phyloP scores from a whole-genome alignment of 2,888 invertebrate species.

The Hecatera dysodea region DNA sequence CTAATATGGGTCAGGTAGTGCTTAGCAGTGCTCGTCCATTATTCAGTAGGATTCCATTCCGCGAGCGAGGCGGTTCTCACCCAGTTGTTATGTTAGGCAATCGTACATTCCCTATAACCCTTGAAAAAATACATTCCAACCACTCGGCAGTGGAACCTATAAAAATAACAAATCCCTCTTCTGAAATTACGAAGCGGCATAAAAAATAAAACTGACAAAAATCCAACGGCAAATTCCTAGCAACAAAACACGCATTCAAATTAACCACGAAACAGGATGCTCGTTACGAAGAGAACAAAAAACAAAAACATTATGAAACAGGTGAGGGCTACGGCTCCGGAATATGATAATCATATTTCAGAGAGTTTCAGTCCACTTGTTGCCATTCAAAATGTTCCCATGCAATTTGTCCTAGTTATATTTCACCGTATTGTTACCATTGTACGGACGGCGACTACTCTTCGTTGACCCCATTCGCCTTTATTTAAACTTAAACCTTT shows the following conservation, averaged over 20 bases:
- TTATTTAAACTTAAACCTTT: constrained; percentile 54
- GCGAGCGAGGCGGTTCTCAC: constrained; percentile 56
- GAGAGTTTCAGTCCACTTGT: constrained; percentile 77
- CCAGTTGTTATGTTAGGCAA: constrained; percentile 63
- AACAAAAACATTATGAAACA: constrained; percentile 80
- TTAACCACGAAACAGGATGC: constrained; percentile 86
- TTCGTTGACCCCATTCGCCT: constrained; percentile 60
- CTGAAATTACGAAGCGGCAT: constrained; percentile 51
- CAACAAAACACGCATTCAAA: constrained; percentile 86
- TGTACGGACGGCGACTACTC: constrained; percentile 53
- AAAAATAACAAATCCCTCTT: constrained; percentile 67
- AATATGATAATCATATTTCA: constrained; percentile 83
- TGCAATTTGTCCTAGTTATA: constrained; percentile 68
- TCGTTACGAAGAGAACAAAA: constrained; percentile 83
- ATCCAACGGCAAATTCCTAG: constrained; percentile 77
- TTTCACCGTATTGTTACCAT: constrained; percentile 62
- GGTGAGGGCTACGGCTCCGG: constrained; percentile 77
- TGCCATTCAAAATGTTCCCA: constrained; percentile 71
- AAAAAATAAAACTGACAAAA: constrained; percentile 75
- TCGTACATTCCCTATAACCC: constrained; percentile 49
- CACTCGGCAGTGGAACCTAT: constrained; percentile 32
- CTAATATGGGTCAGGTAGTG: constrained; percentile 74
- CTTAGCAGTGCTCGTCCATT: constrained; percentile 71
- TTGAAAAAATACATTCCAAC: constrained; percentile 55
- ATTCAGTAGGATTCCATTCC: constrained; percentile 71